Conservation (phyloP, 2,797 vertebrate species). For the Peromyscus aztecus region DNA sequence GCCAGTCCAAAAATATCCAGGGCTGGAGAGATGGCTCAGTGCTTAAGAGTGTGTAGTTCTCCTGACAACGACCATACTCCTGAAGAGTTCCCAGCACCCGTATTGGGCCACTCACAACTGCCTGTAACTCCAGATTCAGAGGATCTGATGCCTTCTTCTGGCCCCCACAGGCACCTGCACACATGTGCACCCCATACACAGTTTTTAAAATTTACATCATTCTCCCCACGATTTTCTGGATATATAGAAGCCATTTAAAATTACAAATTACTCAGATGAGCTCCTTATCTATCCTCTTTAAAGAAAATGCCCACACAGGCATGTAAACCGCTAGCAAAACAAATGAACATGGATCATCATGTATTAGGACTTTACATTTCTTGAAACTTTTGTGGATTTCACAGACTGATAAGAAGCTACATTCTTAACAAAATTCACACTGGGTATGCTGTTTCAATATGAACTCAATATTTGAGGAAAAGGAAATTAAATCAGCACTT, state of each 20-base stretch:
- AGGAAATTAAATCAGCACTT: constrained; percentile 79
- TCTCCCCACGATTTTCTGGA: neutral
- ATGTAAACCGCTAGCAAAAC: neutral
- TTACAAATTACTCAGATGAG: constrained; percentile 37
- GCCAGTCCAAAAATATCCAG: no score
- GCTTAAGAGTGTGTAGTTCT: neutral
- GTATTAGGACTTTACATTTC: constrained; percentile 34
- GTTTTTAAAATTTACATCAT: neutral
- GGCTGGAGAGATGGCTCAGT: neutral
- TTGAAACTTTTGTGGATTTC: constrained; percentile 55
- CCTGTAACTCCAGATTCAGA: neutral
- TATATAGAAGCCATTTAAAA: neutral
- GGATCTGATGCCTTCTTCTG: neutral
- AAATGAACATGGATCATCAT: neutral
- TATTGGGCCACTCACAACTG: neutral
- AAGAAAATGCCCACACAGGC: neutral
- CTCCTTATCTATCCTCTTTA: neutral
- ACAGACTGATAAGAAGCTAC: constrained; percentile 23
- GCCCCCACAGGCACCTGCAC: neutral
- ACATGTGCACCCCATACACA: neutral
- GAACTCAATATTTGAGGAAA: constrained; percentile 78
- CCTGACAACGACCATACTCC: neutral
- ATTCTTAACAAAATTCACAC: constrained; percentile 76
- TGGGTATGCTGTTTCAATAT: constrained; percentile 70
- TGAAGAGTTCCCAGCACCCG: neutral